Percentiles rank a stretch among this genome's conserved stretches.
Evolutionary conservation across 92 coral and sea anemone genomes (phyloP).

Genomic region (Isaurus tuberculatus): DNA sequence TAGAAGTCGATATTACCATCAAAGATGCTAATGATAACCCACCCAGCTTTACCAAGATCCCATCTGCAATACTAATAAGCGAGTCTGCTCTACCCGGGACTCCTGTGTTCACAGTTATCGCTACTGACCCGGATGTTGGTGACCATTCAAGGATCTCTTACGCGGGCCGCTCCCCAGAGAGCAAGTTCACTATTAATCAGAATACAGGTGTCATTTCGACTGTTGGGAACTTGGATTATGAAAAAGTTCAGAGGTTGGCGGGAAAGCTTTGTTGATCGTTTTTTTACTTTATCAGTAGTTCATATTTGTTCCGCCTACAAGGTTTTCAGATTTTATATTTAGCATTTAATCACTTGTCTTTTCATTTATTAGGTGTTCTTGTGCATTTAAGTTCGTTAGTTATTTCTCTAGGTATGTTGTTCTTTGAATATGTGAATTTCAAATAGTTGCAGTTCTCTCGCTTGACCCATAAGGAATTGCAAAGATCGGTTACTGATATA

Average conservation of each 20-base stretch:
- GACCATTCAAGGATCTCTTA: slow-evolving; percentile 68
- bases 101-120: slow-evolving; percentile 84
- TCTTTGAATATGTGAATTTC: no score
- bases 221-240: slow-evolving; percentile 74
- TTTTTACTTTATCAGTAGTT: no score
- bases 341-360: no score
- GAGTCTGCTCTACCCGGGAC: slow-evolving; percentile 88
- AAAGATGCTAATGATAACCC: slow-evolving; percentile 88
- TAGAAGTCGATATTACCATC: slow-evolving; percentile 84
- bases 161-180: slow-evolving; percentile 80
- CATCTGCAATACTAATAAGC: slow-evolving; percentile 71
- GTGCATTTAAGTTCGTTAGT: no score
- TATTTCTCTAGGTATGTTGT: no score
- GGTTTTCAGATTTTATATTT: no score
- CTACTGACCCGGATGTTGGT: slow-evolving; percentile 87
- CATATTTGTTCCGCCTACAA: no score
- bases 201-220: slow-evolving; percentile 84
- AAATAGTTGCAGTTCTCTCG: no score
- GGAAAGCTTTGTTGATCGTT: not conserved
- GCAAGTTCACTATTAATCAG: slow-evolving; percentile 70
- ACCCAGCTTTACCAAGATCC: slow-evolving; percentile 74
- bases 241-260: slow-evolving; percentile 75
- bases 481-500: no score
- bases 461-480: no score
- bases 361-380: no score